Base-by-base conservation (phyloP, 1,140 invertebrate genomes). In the Bombus confusus region DNA sequence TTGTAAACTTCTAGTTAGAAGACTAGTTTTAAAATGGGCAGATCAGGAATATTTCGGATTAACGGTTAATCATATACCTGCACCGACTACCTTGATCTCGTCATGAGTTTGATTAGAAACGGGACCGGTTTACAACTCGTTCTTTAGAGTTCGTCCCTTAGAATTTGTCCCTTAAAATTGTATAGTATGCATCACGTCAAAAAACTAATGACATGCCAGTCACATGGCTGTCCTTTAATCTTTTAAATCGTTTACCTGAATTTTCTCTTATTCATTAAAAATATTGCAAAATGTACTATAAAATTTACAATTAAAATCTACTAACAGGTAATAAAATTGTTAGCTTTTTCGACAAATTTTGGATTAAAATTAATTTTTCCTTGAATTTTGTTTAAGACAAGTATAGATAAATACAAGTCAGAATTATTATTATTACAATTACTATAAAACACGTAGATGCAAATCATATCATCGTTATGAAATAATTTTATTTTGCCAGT, bases 11-110 rank as follows among this genome's bases (percentile, higher is more conserved):
- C 41, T 34, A 34, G n/a, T 25, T n/a, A 43, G 10, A 18, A 34
- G 66, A 78, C 39, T 66, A 68, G 41, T 66, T 68, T 68, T 31
- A 68, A 68, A 3, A 22, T 37, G n/a, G 4, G 37, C 22, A 47
- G 39, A 68, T 79, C 59, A 43, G 28, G 12, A 79, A 79, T 68
- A 79, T 79, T 78, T 79, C 8, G 77, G 62, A 79, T 66, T 78
- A 79, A 79, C 62, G 62, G 77, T 79, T 79, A 79, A 68, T 68
- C 77, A 31, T 79, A 47, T 68, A 79, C n/a, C 10, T 43, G n/a
- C 39, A 77, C 57, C 25, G 31, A 66, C 76, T 79, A 41, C 28
- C n/a, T 28, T 10, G 41, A 79, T 68, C 39, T 64, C 34, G 31
- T 68, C 62, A 79, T 9, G 25, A 37, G 2, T 34, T 34, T 22